These are phyloP conservation scores for Choreutis nemorana DNA, from an alignment of 2,888 invertebrate species.

Conservation along the genomic window DNA sequence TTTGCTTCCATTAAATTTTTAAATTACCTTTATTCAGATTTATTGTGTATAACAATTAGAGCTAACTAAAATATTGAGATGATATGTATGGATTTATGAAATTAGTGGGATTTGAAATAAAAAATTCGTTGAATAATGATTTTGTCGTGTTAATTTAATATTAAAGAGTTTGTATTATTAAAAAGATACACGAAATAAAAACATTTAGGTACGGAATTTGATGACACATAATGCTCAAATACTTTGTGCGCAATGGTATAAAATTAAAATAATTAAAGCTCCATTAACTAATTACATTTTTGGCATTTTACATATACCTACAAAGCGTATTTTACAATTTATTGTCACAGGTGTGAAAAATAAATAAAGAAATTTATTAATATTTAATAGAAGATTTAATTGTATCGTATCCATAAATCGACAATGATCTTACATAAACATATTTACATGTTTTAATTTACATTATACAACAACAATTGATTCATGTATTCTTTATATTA, in stretches of 20 bases:
- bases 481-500: constrained; percentile 35
- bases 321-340: constrained; percentile 62
- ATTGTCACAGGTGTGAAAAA: constrained; percentile 63
- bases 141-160: constrained; percentile 10
- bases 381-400: constrained; percentile 12
- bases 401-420: constrained; percentile 14
- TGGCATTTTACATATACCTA: constrained; percentile 29
- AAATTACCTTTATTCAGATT: too few species aligned
- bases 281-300: not conserved
- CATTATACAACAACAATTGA: constrained; percentile 29
- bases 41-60: too few species aligned
- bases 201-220: too few species aligned
- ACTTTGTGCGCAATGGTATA: constrained; percentile 11
- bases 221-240: constrained; percentile 13
- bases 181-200: too few species aligned
- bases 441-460: constrained; percentile 31
- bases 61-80: too few species aligned
- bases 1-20: too few species aligned
- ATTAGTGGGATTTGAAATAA: too few species aligned
- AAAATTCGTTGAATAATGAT: too few species aligned
- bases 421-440: constrained; percentile 12
- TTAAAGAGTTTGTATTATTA: too few species aligned
- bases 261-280: not conserved
- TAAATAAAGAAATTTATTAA: constrained; percentile 31
- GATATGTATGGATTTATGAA: too few species aligned